phyloP scores from a whole-genome alignment of 2,113 vertebrate species.

The Acanthochromis polyacanthus region DNA sequence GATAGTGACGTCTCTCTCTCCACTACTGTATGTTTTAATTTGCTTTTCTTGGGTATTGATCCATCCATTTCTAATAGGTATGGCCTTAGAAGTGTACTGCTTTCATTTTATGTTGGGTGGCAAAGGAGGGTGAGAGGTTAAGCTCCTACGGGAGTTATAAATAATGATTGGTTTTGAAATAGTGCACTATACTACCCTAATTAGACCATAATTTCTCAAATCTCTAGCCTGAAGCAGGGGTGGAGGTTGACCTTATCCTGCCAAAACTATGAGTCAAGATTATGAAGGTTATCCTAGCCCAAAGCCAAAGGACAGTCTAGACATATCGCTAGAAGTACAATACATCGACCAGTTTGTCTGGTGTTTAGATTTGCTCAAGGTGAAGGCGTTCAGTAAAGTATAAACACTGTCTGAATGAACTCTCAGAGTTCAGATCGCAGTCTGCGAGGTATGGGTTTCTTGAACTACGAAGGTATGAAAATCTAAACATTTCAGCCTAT shows the following conservation, averaged over 20 bases:
- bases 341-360: constrained; percentile 58
- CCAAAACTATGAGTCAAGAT: constrained; percentile 41
- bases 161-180: constrained; percentile 19
- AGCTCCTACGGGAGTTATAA: constrained; percentile 4
- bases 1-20: neutral
- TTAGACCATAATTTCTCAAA: constrained; percentile 32
- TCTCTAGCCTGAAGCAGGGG: constrained; percentile 34
- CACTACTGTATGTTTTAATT: neutral
- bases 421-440: constrained; percentile 36
- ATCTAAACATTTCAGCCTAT: constrained; percentile 34
- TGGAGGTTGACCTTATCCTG: constrained; percentile 31
- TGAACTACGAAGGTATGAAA: constrained; percentile 25
- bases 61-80: neutral
- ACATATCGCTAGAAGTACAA: constrained; percentile 65
- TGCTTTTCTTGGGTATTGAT: neutral
- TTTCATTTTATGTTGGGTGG: neutral
- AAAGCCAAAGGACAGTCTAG: constrained; percentile 70
- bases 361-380: constrained; percentile 68
- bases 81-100: neutral
- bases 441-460: constrained; percentile 3
- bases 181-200: constrained; percentile 12
- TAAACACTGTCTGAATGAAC: constrained; percentile 59
- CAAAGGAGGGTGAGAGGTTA: neutral
- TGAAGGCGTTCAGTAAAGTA: constrained; percentile 37
- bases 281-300: constrained; percentile 38